Percentiles rank a stretch among this genome's conserved stretches.
Conservation (phyloP, 2,113 vertebrate genomes). For the Regulus satrapa region DNA sequence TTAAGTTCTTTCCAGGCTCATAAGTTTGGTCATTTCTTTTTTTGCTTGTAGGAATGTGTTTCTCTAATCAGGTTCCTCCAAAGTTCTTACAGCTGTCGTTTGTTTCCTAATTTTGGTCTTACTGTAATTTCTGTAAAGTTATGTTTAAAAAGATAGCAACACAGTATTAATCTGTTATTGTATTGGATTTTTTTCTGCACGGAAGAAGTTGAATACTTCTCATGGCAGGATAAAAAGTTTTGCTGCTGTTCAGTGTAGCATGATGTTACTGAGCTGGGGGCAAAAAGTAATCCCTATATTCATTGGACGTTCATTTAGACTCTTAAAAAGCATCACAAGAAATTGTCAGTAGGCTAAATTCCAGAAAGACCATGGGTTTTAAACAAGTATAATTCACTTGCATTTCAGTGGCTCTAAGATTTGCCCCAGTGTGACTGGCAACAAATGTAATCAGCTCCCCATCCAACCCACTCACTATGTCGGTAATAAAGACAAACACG, state of each 20-base stretch:
- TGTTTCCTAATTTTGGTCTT: background rate
- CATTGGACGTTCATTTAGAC: background rate
- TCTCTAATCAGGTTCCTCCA: background rate
- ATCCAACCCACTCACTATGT: background rate
- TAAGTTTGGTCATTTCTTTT: background rate
- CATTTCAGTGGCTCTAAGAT: background rate
- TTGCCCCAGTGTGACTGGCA: background rate
- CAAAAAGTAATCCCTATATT: background rate
- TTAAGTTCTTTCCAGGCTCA: background rate
- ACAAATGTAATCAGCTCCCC: background rate
- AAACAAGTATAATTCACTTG: background rate
- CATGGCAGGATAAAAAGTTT: background rate
- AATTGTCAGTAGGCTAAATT: background rate
- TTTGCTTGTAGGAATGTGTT: background rate
- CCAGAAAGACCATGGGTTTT: background rate
- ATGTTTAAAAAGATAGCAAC: background rate
- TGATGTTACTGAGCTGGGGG: background rate
- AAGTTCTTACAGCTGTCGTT: background rate
- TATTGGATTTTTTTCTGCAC: background rate
- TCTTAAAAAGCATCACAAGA: background rate
- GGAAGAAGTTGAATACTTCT: background rate
- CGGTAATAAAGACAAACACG: constrained; percentile 26
- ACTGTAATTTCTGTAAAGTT: background rate
- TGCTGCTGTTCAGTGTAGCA: background rate
- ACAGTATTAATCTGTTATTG: background rate